Evolutionary conservation across 1,140 invertebrate species (phyloP).

Genomic region (Phymorhynchus buccinoides): DNA sequence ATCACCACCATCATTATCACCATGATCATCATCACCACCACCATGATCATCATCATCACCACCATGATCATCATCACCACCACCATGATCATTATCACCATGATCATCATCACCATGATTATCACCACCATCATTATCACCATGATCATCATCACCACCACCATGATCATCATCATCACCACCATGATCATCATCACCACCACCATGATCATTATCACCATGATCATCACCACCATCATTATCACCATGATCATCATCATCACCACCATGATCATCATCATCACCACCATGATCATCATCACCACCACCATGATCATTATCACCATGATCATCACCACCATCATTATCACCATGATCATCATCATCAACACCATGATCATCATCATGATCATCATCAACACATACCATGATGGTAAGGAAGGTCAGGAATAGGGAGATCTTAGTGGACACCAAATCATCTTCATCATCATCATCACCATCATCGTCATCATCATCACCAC

Average conservation of each 20-base stretch:
- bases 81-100: constrained; percentile 17
- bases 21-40: too few species aligned
- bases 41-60: too few species aligned
- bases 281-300: too few species aligned
- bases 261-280: constrained; percentile 64
- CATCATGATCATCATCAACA: background rate
- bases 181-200: too few species aligned
- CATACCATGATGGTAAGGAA: constrained; percentile 84
- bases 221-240: constrained; percentile 82
- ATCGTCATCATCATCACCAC: too few species aligned
- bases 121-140: constrained; percentile 5
- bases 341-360: too few species aligned
- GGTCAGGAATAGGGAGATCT: constrained; percentile 87
- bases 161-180: constrained; percentile 28
- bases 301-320: too few species aligned
- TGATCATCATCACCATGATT: constrained; percentile 16
- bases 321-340: background rate
- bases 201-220: constrained; percentile 42
- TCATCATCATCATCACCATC: too few species aligned
- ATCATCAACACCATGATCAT: constrained; percentile 41
- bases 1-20: too few species aligned
- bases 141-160: constrained; percentile 31
- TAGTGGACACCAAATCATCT: constrained; percentile 60
- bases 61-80: too few species aligned
- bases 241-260: constrained; percentile 82